These are phyloP conservation scores for Dicycla oo DNA, from an alignment of 2,888 invertebrate species.

Conservation along the genomic window DNA sequence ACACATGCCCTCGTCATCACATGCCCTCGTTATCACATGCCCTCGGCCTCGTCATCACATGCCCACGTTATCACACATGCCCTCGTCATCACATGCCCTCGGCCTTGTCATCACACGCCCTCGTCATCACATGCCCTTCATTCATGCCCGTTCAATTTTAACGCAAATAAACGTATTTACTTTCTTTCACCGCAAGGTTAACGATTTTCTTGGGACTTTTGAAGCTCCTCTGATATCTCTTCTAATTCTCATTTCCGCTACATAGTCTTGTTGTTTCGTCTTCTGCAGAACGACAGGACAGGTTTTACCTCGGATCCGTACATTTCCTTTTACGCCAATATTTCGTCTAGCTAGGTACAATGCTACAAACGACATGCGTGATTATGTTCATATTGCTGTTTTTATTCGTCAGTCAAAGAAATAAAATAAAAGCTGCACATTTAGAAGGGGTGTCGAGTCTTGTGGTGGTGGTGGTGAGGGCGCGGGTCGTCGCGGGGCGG, in stretches of 20 bases:
- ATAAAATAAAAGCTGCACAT: constrained; percentile 39
- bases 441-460: constrained; percentile 42
- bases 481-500: constrained; percentile 21
- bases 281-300: not conserved
- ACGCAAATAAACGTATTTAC: no score
- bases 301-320: not conserved
- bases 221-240: no score
- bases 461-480: constrained; percentile 36
- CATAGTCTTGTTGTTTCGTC: no score
- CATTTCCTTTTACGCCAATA: not conserved
- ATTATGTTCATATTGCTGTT: constrained; percentile 28
- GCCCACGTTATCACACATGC: no score
- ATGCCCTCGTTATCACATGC: not conserved
- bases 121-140: not conserved
- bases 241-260: no score
- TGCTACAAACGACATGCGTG: constrained; percentile 35
- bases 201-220: no score
- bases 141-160: no score
- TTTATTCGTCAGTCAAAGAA: constrained; percentile 67
- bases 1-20: no score
- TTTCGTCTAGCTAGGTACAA: constrained; percentile 14
- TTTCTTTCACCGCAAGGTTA: no score
- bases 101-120: no score
- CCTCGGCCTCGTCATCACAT: not conserved
- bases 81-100: not conserved